A percentile compares a stretch with the other conserved stretches of the same genome.
phyloP scores from a whole-genome alignment of 2,113 vertebrate genomes.

The Henicopernis longicauda region DNA sequence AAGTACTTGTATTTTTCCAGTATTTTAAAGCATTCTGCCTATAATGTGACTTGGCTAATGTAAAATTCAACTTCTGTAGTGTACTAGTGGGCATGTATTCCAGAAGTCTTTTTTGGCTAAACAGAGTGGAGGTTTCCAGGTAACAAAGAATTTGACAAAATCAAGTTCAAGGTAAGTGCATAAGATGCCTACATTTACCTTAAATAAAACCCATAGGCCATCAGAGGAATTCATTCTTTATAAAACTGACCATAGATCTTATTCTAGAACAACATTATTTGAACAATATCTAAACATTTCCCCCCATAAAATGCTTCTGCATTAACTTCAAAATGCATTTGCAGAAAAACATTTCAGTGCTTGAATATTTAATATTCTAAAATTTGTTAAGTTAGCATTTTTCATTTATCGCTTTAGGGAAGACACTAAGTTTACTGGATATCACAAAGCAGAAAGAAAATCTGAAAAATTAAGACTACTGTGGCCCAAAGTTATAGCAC shows the following conservation, averaged over 20 bases:
- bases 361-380: background rate
- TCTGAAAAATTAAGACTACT: background rate
- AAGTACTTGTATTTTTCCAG: background rate
- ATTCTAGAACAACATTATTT: background rate
- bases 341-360: background rate
- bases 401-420: background rate
- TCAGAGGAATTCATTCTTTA: background rate
- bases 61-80: background rate
- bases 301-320: background rate
- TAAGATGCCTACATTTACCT: background rate
- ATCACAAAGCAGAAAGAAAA: background rate
- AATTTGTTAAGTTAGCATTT: background rate
- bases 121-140: background rate
- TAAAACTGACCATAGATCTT: accelerated
- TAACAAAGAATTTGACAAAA: background rate
- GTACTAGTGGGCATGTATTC: background rate
- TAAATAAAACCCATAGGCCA: background rate
- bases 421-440: background rate
- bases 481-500: background rate
- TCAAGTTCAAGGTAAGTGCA: background rate
- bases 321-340: background rate
- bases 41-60: background rate
- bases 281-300: background rate
- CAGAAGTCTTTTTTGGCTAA: background rate
- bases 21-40: background rate